Conservation (phyloP, 1,140 invertebrate genomes). For the Drosophila insularis region DNA sequence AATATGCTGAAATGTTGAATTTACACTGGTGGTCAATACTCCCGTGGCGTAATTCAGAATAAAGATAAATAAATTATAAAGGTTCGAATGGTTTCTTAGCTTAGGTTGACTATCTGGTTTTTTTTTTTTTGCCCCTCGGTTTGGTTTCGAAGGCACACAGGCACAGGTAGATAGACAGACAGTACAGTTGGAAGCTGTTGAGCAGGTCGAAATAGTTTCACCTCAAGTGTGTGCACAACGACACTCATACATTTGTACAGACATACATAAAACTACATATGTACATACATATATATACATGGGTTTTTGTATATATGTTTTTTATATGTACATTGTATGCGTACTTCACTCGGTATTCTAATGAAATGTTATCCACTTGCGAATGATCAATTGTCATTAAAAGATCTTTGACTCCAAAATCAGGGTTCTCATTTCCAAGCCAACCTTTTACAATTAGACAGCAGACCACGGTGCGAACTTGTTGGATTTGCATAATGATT, state of each 20-base stretch:
- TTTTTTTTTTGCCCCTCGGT: constrained; percentile 18
- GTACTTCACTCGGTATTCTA: constrained; percentile 74
- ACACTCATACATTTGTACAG: constrained; percentile 52
- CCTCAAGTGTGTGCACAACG: constrained; percentile 73
- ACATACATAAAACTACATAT: constrained; percentile 6
- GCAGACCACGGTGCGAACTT: constrained; percentile 14
- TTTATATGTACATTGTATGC: constrained; percentile 18
- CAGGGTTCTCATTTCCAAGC: constrained; percentile 54
- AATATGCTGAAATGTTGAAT: constrained; percentile 81
- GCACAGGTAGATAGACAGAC: constrained; percentile 64
- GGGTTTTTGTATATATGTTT: not conserved
- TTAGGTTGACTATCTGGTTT: constrained; percentile 65
- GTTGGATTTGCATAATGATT: constrained; percentile 13
- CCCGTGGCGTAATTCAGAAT: constrained; percentile 81
- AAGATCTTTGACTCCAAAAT: constrained; percentile 79
- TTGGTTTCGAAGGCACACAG: constrained; percentile 28
- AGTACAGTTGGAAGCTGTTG: constrained; percentile 68
- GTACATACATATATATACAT: constrained; percentile 16
- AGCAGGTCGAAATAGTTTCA: constrained; percentile 81
- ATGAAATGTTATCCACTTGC: constrained; percentile 82
- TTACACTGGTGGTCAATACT: constrained; percentile 82
- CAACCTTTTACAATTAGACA: constrained; percentile 35
- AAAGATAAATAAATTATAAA: constrained; percentile 82
- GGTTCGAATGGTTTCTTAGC: constrained; percentile 57
- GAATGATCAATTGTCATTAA: constrained; percentile 82